Conservation (phyloP, 2,113 vertebrate species). For the Rhizomys pruinosus region DNA sequence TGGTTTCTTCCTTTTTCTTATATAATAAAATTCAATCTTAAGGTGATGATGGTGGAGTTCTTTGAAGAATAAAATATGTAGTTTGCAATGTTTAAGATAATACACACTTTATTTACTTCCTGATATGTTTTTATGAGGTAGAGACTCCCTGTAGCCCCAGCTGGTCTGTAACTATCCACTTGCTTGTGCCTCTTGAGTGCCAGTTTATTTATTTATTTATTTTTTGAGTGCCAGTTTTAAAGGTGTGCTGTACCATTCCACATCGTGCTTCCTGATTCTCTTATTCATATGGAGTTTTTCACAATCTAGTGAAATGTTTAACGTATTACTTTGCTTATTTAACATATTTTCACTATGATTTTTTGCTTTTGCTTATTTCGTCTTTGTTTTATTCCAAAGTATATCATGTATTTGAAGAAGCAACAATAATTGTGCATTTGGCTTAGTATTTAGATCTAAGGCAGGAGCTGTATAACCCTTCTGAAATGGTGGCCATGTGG, state of each 20-base stretch:
- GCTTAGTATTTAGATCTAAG: not conserved
- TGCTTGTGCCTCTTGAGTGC: too few species aligned
- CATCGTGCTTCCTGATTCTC: too few species aligned
- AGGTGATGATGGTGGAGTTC: not conserved
- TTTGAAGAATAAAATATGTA: not conserved
- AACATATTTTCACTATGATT: not conserved
- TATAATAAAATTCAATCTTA: not conserved
- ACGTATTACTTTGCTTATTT: not conserved
- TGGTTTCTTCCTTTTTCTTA: not conserved
- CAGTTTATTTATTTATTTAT: too few species aligned
- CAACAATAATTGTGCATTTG: not conserved
- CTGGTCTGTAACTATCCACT: too few species aligned
- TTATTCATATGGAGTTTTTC: not conserved
- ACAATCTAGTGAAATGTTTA: not conserved
- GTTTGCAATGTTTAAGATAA: not conserved
- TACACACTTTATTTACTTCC: not conserved
- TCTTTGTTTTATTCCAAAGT: not conserved
- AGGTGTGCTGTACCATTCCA: too few species aligned
- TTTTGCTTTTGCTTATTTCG: constrained; percentile 19
- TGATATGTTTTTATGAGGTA: not conserved
- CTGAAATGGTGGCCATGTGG: not conserved
- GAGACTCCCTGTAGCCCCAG: too few species aligned
- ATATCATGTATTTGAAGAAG: not conserved
- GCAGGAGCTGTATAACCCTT: not conserved
- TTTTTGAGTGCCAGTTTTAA: too few species aligned